phyloP scores from a whole-genome alignment of 2,797 vertebrate genomes.

The Crenichthys baileyi region DNA sequence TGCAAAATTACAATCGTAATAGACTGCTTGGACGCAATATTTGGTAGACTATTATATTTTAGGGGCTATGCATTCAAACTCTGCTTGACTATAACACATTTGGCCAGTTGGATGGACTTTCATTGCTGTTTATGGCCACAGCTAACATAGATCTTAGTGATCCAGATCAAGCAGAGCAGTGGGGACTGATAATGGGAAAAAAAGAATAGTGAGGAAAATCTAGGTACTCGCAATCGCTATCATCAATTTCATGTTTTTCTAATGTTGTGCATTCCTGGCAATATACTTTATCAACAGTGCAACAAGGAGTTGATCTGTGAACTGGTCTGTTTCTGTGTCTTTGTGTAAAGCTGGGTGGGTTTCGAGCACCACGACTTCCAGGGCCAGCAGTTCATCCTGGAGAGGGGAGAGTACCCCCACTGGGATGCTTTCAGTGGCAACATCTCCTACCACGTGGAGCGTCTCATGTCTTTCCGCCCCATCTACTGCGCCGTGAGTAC shows the following conservation, averaged over 20 bases:
- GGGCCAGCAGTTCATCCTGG: slow-evolving; percentile 87
- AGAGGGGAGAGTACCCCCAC: slow-evolving; percentile 87
- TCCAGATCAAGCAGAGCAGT: background rate
- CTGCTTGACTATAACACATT: background rate
- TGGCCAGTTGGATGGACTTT: background rate
- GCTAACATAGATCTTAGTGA: background rate
- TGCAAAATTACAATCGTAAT: background rate
- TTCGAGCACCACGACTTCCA: slow-evolving; percentile 88
- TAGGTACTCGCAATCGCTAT: background rate
- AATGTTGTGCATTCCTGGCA: too few species aligned
- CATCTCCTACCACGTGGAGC: slow-evolving; percentile 82
- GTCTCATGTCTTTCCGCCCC: slow-evolving; percentile 83
- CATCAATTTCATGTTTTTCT: background rate
- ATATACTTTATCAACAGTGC: background rate
- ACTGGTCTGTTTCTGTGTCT: slow-evolving; percentile 14
- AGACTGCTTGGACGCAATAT: background rate
- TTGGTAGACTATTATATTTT: background rate
- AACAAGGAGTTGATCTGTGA: background rate
- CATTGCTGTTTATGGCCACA: background rate
- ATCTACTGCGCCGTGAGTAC: slow-evolving; percentile 84
- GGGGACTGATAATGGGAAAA: background rate
- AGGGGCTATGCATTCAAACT: background rate
- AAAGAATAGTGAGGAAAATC: background rate
- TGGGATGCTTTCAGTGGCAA: slow-evolving; percentile 86
- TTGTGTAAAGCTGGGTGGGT: slow-evolving; percentile 81